Conservation (phyloP, 2,888 invertebrate genomes). For the Drosophila paramelanica region DNA sequence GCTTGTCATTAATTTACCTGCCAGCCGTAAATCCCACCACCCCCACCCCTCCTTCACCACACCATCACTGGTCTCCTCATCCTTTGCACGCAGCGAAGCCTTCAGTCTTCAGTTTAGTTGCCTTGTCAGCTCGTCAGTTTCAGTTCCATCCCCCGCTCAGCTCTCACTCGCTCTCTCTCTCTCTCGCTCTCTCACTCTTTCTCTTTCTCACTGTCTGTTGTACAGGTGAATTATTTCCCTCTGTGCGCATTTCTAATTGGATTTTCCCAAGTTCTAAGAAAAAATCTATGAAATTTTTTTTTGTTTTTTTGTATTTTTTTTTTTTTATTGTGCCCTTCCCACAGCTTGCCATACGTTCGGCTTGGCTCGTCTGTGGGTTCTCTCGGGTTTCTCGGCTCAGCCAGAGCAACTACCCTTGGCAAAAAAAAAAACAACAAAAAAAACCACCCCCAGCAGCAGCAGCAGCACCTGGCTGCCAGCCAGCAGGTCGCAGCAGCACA, state of each 20-base stretch:
- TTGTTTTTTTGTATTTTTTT: conserved; percentile 57
- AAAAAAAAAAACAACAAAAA: conserved; percentile 11
- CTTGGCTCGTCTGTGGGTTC: no score
- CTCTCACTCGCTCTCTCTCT: conserved; percentile 14
- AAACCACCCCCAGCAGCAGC: conserved; percentile 59
- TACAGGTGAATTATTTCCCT: conserved; percentile 82
- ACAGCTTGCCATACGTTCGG: no score
- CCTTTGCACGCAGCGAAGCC: conserved; percentile 68
- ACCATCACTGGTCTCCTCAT: conserved; percentile 12
- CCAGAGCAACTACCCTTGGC: conserved; percentile 41
- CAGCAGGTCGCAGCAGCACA: conserved; percentile 57
- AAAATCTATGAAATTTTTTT: conserved; percentile 77
- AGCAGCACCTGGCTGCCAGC: conserved; percentile 34
- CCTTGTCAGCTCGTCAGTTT: conserved; percentile 76
- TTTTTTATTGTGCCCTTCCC: no score
- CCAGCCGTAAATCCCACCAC: conserved; percentile 49
- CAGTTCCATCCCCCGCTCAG: conserved; percentile 61
- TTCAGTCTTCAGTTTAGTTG: conserved; percentile 66
- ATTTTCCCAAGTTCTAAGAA: conserved; percentile 83
- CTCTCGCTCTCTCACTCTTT: conserved; percentile 8
- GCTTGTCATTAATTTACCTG: conserved; percentile 63
- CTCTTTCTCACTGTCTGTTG: not conserved
- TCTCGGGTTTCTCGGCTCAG: conserved; percentile 24
- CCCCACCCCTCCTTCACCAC: no score
- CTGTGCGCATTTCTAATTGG: conserved; percentile 81